These are phyloP conservation scores for Myodes glareolus DNA, from an alignment of 2,113 vertebrate species.

Conservation along the genomic window DNA sequence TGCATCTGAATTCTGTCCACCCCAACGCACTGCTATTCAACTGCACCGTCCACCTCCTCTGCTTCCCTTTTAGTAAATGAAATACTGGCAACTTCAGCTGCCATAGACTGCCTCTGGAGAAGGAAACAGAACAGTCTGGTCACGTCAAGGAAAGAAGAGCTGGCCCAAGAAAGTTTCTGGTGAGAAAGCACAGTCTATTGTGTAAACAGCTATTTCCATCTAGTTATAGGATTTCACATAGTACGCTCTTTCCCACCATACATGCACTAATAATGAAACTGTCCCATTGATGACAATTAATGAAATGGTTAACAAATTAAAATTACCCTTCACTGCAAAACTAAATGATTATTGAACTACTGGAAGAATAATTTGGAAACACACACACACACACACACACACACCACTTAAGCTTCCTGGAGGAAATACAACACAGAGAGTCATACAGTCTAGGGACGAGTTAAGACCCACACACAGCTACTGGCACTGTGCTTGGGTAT, in stretches of 20 bases:
- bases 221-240: not conserved
- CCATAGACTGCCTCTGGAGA: not conserved
- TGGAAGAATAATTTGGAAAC: constrained; percentile 37
- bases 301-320: not conserved
- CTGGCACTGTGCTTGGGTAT: not conserved
- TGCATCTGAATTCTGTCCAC: not conserved
- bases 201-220: not conserved
- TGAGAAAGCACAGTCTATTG: not conserved
- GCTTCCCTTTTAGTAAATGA: not conserved
- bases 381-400: not conserved
- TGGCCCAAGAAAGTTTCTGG: not conserved
- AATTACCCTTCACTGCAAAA: constrained; percentile 19
- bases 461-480: not conserved
- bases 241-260: not conserved
- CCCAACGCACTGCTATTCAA: not conserved
- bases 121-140: not conserved
- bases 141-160: not conserved
- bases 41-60: not conserved
- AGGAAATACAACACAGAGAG: not conserved
- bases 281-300: not conserved
- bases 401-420: not conserved
- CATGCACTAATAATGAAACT: not conserved
- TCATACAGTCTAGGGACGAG: not conserved
- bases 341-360: constrained; percentile 59
- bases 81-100: not conserved